Evolutionary conservation across 2,888 invertebrate genomes (phyloP), one percentile per base, ranked within the genome.

Genomic region (Nomada fabriciana): DNA sequence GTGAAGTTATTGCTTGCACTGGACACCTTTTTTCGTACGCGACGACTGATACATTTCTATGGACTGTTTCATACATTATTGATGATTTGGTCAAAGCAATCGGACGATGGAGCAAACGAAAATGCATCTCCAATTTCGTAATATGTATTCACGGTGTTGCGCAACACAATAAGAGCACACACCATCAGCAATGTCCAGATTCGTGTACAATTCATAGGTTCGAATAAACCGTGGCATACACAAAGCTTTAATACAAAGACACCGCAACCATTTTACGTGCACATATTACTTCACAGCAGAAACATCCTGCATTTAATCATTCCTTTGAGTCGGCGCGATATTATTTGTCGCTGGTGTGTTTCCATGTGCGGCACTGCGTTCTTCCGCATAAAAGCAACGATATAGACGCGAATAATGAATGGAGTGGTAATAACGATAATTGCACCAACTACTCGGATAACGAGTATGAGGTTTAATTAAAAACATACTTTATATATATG

Each of bases 281-380:
- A 36, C 36, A 36, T 36, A 76, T 76, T 76, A 76, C 63, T 59
- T 29, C 64, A 36, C 76, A 59, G 64, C 76, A 64, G 50, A 72
- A 76, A 77, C 60, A 74, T 74, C 53, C 42, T 42, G 47, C 75
- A 23, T 67, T 74, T 77, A 77, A 77, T 77, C 77, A 67, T 59
- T 74, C 74, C 65, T 74, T 67, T 73, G 77, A 74, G 67, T 67
- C 75, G 67, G 59, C 67, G 75, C 43, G 75, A 77, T 77, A 77
- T 65, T 77, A 74, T 77, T 77, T 65, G 74, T 73, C 65, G 65
- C 52, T 65, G 61, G 61, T 52, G 75, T 20, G 55, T 23, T 75
- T 55, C 47, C 75, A 25, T 13, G 43, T 55, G 50, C 60, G 67
- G n/a, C 36, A 2, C 15, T 18, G 52, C 59, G 20, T 18, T 70